Evolutionary conservation across 1,140 invertebrate genomes (phyloP), one percentile per base, ranked within the genome.

Genomic region (Eriosoma lanigerum): DNA sequence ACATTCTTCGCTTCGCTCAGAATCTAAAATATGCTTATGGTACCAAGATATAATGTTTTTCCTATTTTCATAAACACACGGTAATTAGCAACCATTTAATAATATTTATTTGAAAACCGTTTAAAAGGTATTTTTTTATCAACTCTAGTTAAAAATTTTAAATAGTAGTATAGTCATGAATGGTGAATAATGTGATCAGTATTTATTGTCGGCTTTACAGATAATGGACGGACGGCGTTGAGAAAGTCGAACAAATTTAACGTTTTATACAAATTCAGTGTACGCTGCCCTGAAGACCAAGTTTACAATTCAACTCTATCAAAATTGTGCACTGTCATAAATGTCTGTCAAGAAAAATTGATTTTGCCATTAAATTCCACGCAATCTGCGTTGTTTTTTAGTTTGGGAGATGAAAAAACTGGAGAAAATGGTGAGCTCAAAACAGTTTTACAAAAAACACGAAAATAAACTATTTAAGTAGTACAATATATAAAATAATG

Each of bases 281-380:
- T 86, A 0, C 87, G 87, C 58, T 91, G 90, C 83, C 91, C 91
- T 4, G 89, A 91, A 83, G 90, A 91, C 82, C 89, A 89, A 72
- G 85, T 87, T 10, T 91, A 90, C 82, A 90, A 92, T 84, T 87
- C 87, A 26, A 83, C 91, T 0, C 83, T 92, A 68, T 88, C 89
- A 26, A 87, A 89, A 83, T 88, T 91, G 3, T 91, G 89, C 81
- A 88, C 88, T 19, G 89, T 92, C 54, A 90, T 92, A 82, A 89
- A 89, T 82, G 85, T 89, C 26, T 91, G 90, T 83, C 85, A 90
- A 60, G 89, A 89, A 75, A 90, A 90, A 83, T 89, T 89, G 84
- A 87, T 89, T 52, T 83, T 92, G 38, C 90, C 91, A 17, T 88
- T 92, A 26, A 85, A 87, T 21, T 85, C 87, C 66, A 85, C 87